Evolutionary conservation across 2,113 vertebrate species (phyloP).

Genomic region (Hemiscyllium ocellatum): DNA sequence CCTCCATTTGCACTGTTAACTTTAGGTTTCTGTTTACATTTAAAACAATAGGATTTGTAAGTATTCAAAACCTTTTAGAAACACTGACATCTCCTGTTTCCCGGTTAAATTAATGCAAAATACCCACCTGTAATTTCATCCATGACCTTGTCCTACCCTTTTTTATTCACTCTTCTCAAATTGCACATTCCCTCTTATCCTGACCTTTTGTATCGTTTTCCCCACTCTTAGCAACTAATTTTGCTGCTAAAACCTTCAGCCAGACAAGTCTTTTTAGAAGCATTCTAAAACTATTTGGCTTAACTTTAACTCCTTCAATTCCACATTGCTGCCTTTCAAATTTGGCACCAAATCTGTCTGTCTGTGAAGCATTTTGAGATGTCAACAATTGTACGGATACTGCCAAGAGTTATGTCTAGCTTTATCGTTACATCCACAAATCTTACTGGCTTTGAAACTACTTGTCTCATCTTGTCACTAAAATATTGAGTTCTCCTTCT

Average conservation of each 20-base stretch:
- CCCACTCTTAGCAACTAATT: background rate
- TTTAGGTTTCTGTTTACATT: slow-evolving; percentile 14
- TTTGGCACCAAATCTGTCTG: background rate
- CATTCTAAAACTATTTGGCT: background rate
- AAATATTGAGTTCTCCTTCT: background rate
- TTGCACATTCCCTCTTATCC: background rate
- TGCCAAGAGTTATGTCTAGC: background rate
- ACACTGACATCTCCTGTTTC: background rate
- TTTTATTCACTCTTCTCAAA: background rate
- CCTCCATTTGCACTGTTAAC: background rate
- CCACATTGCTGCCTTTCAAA: background rate
- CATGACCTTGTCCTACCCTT: slow-evolving; percentile 4
- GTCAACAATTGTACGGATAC: background rate
- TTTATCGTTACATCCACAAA: background rate
- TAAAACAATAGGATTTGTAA: background rate
- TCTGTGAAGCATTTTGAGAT: background rate
- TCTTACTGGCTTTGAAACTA: background rate
- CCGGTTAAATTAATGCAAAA: background rate
- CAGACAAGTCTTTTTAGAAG: background rate
- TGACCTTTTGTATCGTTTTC: background rate
- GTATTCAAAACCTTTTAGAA: background rate
- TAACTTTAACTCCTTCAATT: background rate
- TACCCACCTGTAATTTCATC: background rate
- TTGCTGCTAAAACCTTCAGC: background rate
- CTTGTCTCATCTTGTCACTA: background rate